Evolutionary conservation across 2,113 vertebrate genomes (phyloP).

Genomic region (Genyomyrus donnyi): DNA sequence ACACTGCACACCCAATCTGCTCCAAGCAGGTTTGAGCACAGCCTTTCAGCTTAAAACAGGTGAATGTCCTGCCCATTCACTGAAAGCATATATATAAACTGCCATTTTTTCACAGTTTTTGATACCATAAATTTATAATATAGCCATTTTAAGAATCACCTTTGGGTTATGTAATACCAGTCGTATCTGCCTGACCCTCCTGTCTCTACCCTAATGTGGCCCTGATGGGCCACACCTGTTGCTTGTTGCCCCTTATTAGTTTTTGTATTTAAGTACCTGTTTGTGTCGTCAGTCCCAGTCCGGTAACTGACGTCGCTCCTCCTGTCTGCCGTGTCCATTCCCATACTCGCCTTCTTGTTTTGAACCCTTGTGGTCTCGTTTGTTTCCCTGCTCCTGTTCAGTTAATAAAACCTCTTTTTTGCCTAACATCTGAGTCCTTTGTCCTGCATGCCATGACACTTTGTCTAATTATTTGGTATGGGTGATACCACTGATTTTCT

Average conservation of each 20-base stretch:
- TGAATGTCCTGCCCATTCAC: not conserved
- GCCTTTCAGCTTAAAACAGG: not conserved
- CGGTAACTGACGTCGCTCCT: not conserved
- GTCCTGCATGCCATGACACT: not conserved
- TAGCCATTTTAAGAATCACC: not conserved
- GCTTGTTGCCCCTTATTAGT: not conserved
- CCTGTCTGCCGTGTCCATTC: not conserved
- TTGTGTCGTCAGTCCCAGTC: not conserved
- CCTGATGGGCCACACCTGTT: not conserved
- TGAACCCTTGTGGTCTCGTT: not conserved
- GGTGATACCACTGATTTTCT: not conserved
- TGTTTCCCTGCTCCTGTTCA: not conserved
- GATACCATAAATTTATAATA: not conserved
- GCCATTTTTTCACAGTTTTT: not conserved
- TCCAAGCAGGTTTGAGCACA: not conserved
- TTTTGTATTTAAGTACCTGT: not conserved
- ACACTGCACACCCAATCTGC: not conserved
- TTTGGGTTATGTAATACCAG: not conserved
- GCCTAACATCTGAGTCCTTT: not conserved
- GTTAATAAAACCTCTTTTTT: not conserved
- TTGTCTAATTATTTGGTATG: not conserved
- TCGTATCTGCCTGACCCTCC: not conserved
- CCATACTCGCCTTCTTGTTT: not conserved
- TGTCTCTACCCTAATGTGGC: not conserved
- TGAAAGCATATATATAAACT: not conserved